Percentiles rank a stretch among this genome's conserved stretches.
Evolutionary conservation across 1,140 invertebrate species (phyloP).

Genomic region (Bombus balteatus): DNA sequence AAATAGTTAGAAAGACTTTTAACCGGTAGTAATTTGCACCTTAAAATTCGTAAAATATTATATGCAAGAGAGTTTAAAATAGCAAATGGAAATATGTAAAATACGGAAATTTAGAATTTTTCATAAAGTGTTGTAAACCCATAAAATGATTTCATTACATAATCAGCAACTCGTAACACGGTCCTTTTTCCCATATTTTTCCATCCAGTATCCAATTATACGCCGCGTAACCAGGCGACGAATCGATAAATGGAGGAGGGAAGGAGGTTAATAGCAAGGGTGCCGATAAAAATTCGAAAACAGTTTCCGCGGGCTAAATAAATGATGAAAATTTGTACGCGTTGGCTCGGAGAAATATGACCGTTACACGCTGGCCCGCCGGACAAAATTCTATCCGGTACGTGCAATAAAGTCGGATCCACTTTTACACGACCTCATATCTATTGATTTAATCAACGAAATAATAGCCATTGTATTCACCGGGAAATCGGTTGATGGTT

Average conservation of each 20-base stretch:
- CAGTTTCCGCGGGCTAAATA: constrained; percentile 33
- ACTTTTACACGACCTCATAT: constrained; percentile 12
- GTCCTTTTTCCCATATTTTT: constrained; percentile 5
- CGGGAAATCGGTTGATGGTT: background rate
- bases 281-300: constrained; percentile 31
- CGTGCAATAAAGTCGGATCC: constrained; percentile 23
- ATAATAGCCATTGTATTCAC: constrained; percentile 8
- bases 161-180: background rate
- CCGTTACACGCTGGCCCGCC: background rate
- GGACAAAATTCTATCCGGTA: constrained; percentile 17
- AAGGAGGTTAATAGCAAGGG: background rate
- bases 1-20: background rate
- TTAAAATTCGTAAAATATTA: background rate
- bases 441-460: constrained; percentile 32
- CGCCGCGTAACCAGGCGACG: background rate
- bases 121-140: background rate
- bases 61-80: background rate
- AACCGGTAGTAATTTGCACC: background rate
- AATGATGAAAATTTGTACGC: constrained; percentile 43
- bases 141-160: background rate
- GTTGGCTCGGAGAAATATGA: constrained; percentile 35
- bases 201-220: constrained; percentile 22
- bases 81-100: background rate
- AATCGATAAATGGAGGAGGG: background rate
- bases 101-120: background rate